A percentile compares a stretch with the other conserved stretches of the same genome.
Evolutionary conservation across 2,797 vertebrate species (phyloP).

Genomic region (Tenualosa thibaudeaui): DNA sequence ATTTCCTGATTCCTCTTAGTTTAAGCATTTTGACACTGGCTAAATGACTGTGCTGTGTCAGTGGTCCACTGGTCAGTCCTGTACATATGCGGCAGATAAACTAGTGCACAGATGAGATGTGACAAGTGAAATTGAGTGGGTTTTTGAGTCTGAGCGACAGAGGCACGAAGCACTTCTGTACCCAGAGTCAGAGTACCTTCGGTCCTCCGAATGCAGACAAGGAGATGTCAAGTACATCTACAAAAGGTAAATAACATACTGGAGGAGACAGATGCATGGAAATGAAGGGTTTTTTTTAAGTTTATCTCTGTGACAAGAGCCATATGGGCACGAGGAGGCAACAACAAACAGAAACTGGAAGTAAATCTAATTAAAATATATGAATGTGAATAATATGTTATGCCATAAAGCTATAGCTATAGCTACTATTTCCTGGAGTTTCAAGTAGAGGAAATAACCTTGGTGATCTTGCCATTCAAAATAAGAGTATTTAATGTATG

Average conservation of each 20-base stretch:
- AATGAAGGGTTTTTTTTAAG: background rate
- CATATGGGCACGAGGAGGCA: background rate
- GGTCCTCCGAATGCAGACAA: background rate
- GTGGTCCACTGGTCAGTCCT: background rate
- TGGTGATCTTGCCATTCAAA: background rate
- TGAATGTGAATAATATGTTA: background rate
- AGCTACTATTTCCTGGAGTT: background rate
- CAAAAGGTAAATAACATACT: background rate
- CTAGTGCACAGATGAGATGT: conserved; percentile 3
- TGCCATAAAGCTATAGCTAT: background rate
- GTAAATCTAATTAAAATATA: background rate
- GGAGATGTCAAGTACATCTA: background rate
- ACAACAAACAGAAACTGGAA: background rate
- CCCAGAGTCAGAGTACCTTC: background rate
- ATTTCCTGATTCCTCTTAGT: background rate
- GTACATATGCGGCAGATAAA: conserved; percentile 2
- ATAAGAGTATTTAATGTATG: background rate
- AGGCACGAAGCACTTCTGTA: background rate
- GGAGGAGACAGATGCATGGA: background rate
- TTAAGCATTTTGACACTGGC: background rate
- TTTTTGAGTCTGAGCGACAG: background rate
- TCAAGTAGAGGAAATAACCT: background rate
- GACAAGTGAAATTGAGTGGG: conserved; percentile 16
- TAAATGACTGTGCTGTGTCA: background rate
- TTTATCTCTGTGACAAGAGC: background rate